Evolutionary conservation across 2,797 vertebrate genomes (phyloP).

Genomic region (Gephyroberyx darwinii): DNA sequence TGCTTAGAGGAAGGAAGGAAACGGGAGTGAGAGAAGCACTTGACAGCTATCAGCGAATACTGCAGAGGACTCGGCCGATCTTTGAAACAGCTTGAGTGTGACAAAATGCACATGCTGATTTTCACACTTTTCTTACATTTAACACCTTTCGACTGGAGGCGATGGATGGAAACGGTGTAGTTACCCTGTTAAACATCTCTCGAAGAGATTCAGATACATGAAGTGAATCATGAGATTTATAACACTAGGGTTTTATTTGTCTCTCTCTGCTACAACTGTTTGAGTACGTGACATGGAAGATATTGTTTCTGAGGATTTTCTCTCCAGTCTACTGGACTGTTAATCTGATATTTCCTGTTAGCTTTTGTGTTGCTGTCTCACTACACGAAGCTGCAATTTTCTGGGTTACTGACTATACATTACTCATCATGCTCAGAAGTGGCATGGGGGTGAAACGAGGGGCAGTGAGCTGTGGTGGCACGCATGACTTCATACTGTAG

Average conservation of each 20-base stretch:
- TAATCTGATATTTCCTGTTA: neutral
- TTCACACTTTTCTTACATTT: constrained; percentile 27
- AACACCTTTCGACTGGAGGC: constrained; percentile 13
- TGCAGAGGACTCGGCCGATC: neutral
- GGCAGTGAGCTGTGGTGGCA: neutral
- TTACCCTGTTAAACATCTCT: neutral
- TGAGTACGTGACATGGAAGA: no score
- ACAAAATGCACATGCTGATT: neutral
- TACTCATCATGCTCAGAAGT: neutral
- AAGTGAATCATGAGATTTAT: neutral
- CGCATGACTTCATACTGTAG: no score
- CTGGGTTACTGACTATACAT: neutral
- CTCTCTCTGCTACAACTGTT: no score
- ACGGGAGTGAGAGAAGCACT: constrained; percentile 31
- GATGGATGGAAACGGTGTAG: neutral
- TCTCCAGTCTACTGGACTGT: neutral
- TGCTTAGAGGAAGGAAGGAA: constrained; percentile 71
- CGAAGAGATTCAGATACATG: neutral
- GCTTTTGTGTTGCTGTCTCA: neutral
- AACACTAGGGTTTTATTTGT: neutral
- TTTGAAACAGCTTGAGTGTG: neutral
- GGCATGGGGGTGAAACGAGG: neutral
- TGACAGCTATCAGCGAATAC: constrained; percentile 12
- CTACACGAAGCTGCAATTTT: neutral
- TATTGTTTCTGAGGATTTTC: neutral